Evolutionary conservation across 2,888 invertebrate genomes (phyloP).

Genomic region (Limenitis camilla): DNA sequence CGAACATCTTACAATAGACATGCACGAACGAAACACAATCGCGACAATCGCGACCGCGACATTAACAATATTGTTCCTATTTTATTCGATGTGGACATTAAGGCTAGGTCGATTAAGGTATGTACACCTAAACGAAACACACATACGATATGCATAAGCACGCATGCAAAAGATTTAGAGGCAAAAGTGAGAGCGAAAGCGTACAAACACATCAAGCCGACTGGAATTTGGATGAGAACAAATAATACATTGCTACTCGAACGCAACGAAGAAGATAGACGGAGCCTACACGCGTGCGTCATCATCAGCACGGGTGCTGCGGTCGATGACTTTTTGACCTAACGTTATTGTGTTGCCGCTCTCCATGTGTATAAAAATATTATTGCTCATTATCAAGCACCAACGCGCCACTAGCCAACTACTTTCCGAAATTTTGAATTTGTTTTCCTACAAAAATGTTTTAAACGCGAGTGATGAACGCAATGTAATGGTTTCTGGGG

Average conservation of each 20-base stretch:
- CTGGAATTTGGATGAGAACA: slow-evolving; percentile 73
- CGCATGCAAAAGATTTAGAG: slow-evolving; percentile 71
- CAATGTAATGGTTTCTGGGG: slow-evolving; percentile 36
- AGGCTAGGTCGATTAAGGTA: slow-evolving; percentile 68
- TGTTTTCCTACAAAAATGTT: slow-evolving; percentile 55
- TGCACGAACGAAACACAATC: slow-evolving; percentile 56
- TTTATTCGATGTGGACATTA: slow-evolving; percentile 71
- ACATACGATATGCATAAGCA: slow-evolving; percentile 61
- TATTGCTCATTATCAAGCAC: slow-evolving; percentile 74
- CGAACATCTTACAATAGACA: slow-evolving; percentile 67
- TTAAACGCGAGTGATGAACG: slow-evolving; percentile 63
- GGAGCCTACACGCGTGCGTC: slow-evolving; percentile 60
- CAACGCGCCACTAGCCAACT: slow-evolving; percentile 72
- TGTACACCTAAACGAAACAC: slow-evolving; percentile 62
- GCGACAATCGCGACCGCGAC: slow-evolving; percentile 25
- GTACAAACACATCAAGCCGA: slow-evolving; percentile 29
- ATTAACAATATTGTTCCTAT: slow-evolving; percentile 51
- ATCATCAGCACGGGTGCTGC: slow-evolving; percentile 26
- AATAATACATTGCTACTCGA: slow-evolving; percentile 74
- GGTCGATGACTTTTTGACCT: slow-evolving; percentile 57
- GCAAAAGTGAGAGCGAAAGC: slow-evolving; percentile 46
- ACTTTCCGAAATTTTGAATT: slow-evolving; percentile 63
- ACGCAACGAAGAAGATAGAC: slow-evolving; percentile 53
- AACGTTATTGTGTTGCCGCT: slow-evolving; percentile 40
- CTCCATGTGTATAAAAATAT: slow-evolving; percentile 71